Base-by-base conservation (phyloP, 2,797 vertebrate species). In the Etheostoma perlongum region DNA sequence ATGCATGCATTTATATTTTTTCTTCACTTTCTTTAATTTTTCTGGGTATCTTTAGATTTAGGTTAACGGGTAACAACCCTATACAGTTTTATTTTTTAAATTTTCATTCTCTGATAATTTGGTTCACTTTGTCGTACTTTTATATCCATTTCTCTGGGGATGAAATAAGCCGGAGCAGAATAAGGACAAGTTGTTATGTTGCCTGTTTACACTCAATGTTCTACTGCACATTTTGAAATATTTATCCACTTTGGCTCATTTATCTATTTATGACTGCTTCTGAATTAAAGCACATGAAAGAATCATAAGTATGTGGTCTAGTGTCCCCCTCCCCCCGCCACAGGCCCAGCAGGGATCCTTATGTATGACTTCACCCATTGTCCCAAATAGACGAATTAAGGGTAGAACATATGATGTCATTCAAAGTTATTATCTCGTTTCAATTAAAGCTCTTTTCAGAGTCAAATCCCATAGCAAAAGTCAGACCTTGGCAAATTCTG, bases 261-360 rank as follows among this genome's bases (percentile, higher is more conserved):
- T 59, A 89, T 93, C 76, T 86, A 89, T 92, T 92, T 60, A 90
- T 91, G 81, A 71, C 59, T 80, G 68, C 30, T 73, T 85, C 76
- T 83, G 82, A 92, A 92, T 87, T 81, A 85, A 82, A 88, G 69
- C n/a, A 15, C 78, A 88, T 88, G 44, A 91, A 90, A 87, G 54
- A 89, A 83, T 84, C 23, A 88, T 88, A 75, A 81, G 74, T 72
- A 63, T 47, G 76, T 81, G 74, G 74, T 86, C 62, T 54, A 42
- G 61, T 65, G 62, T 74, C 67, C 57, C 46, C 76, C 68, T 1
- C 3, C 42, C 42, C 12, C 11, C 4, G 54, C 66, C 61, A 61
- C 57, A 63, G 58, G 59, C 60, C 59, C 62, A 84, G 85, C 82
- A 85, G 81, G 85, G 70, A 68, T 79, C 76, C 77, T 74, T 16